Evolutionary conservation across 2,797 vertebrate genomes (phyloP), one percentile per base, ranked within the genome.

Genomic region (Lophius americanus): DNA sequence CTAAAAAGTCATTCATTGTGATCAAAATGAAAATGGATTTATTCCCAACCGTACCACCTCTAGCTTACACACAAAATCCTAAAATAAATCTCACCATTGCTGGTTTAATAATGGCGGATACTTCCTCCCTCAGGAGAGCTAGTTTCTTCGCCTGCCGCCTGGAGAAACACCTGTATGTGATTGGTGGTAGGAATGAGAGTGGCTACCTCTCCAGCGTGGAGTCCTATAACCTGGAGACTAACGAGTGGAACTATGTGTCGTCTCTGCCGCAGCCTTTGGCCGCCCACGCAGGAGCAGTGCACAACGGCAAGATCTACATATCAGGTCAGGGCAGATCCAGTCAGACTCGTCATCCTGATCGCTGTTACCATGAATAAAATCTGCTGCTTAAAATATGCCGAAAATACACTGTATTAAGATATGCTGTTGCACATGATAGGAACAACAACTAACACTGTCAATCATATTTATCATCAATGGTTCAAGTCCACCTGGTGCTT

Each of bases 221-320:
- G 88, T 97, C 96, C 84, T 99, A 98, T 88, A 98, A 98, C 87
- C 90, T 99, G 88, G 98, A 99, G 90, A 97, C 95, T 7, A 99
- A 99, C 0, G 97, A 99, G 85, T 99, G 98, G 98, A 97, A 96
- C 79, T 99, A 99, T 0, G 92, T 98, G 82, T 99, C 98, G 2
- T 95, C 97, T 0, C 84, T 99, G 84, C 97, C 97, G 0, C 98
- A 99, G 47, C 98, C 98, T 9, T 88, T 99, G 84, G 98, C 98
- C 4, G 98, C 98, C 37, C 98, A 99, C 0, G 98, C 98, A 0
- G 98, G 98, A 79, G 96, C 98, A 0, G 96, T 98, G 75, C 98
- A 99, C 91, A 98, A 97, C 23, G 98, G 97, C 73, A 99, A 99
- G 88, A 98, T 99, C 81, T 99, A 99, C 84, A 99, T 98, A 91